These are phyloP conservation scores for Pemphredon lugubris DNA, from an alignment of 2,888 invertebrate genomes.

Conservation along the genomic window DNA sequence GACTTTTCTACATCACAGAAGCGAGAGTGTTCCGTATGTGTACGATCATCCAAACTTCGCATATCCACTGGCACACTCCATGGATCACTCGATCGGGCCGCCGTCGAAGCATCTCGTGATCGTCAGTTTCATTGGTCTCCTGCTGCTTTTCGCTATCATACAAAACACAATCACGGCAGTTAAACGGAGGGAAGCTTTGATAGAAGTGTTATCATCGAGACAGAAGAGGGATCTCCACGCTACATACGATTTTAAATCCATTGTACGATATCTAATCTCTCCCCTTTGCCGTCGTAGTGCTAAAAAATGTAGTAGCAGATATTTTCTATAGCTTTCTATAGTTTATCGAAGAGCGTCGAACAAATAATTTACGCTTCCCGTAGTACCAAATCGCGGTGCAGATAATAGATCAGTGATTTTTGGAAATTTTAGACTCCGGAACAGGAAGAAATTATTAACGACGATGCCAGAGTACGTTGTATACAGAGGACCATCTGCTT, in stretches of 20 bases:
- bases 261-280: conserved; percentile 56
- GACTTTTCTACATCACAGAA: conserved; percentile 44
- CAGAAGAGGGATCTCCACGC: conserved; percentile 71
- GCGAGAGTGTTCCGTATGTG: conserved; percentile 54
- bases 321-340: no score
- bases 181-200: conserved; percentile 72
- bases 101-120: conserved; percentile 75
- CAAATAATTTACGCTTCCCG: no score
- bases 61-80: conserved; percentile 58
- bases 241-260: conserved; percentile 58
- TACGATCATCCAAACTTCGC: conserved; percentile 56
- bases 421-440: conserved; percentile 69
- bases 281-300: no score
- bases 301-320: no score
- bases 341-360: no score
- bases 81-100: conserved; percentile 62
- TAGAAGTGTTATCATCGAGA: conserved; percentile 72
- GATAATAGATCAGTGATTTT: background rate
- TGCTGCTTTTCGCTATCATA: conserved; percentile 77
- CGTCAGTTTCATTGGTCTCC: conserved; percentile 78
- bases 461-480: conserved; percentile 75
- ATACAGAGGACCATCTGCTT: conserved; percentile 76
- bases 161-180: conserved; percentile 75
- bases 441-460: conserved; percentile 71
- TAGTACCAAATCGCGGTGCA: background rate